Base-by-base conservation (phyloP, 1,140 invertebrate genomes). In the Temnothorax nylanderi region DNA sequence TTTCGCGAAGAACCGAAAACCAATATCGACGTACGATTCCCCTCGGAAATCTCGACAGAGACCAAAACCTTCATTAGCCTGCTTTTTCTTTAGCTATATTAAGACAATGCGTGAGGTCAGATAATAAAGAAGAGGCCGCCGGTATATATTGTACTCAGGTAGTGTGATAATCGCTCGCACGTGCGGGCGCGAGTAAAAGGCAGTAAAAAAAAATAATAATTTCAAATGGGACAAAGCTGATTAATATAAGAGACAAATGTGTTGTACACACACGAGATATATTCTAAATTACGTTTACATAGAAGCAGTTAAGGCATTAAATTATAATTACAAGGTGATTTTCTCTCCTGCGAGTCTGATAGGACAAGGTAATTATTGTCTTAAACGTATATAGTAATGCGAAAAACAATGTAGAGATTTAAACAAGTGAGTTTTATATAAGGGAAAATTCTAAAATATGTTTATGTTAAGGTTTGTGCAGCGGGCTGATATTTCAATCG, bases 221-320 rank as follows among this genome's bases (percentile, higher is more conserved):
- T 80, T 89, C 34, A 71, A 89, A 47, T 34, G 32, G 18, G 77
- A 88, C 54, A 65, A 69, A 69, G 26, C 54, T 49, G 65, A 75
- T 84, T 47, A 89, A 86, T 81, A 77, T 89, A 75, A 87, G 85
- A 65, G 21, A 85, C 47, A 85, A 85, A 85, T 78, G 82, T 85
- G 82, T 85, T 85, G 56, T 65, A 86, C 76, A 71, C 47, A 85
- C 80, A 56, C 47, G 32, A 76, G 49, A 78, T 62, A 91, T 89
- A 93, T 93, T 93, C 92, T 92, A 93, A 93, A 93, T 92, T 92
- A 93, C 89, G 88, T 92, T 93, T 90, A 92, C 76, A 85, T 92
- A 92, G 86, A 86, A 80, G 60, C 76, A 85, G 67, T 92, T 92
- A 92, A 92, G 91, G 26, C 62, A 71, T 86, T 88, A 90, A 87